Evolutionary conservation across 1,140 invertebrate species (phyloP).

Genomic region (Tetraneura akinire): DNA sequence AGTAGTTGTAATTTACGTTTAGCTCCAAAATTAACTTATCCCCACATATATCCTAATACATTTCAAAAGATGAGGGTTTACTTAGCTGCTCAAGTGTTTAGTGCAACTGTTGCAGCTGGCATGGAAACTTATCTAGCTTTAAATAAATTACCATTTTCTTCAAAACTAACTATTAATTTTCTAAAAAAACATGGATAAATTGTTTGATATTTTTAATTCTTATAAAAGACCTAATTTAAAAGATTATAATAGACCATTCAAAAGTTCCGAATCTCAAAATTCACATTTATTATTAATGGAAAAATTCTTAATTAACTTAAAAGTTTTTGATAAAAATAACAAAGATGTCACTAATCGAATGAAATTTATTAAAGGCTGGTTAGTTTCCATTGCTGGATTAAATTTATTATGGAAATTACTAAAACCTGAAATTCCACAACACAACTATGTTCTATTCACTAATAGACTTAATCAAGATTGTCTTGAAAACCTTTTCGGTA

Average conservation of each 20-base stretch:
- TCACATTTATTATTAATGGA: background rate
- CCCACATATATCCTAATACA: background rate
- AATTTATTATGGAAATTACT: background rate
- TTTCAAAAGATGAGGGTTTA: background rate
- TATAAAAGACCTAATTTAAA: background rate
- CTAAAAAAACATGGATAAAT: background rate
- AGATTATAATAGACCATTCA: background rate
- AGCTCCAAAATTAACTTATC: background rate
- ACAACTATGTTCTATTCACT: background rate
- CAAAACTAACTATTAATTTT: background rate
- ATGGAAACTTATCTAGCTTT: background rate
- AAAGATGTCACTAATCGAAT: background rate
- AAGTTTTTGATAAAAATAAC: background rate
- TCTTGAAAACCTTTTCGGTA: too few relatives aligned
- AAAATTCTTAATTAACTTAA: background rate
- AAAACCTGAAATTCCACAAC: background rate
- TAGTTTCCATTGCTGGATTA: background rate
- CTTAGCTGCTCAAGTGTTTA: background rate
- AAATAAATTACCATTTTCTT: background rate
- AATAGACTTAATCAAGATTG: background rate
- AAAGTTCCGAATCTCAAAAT: background rate
- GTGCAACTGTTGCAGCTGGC: too few relatives aligned
- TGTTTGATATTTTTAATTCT: slow-evolving; percentile 25
- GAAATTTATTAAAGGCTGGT: too few relatives aligned
- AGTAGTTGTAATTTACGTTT: background rate